Conservation (phyloP, 37 sponge, comb jelly and placozoan species). For the Chondrosia reniformis region DNA sequence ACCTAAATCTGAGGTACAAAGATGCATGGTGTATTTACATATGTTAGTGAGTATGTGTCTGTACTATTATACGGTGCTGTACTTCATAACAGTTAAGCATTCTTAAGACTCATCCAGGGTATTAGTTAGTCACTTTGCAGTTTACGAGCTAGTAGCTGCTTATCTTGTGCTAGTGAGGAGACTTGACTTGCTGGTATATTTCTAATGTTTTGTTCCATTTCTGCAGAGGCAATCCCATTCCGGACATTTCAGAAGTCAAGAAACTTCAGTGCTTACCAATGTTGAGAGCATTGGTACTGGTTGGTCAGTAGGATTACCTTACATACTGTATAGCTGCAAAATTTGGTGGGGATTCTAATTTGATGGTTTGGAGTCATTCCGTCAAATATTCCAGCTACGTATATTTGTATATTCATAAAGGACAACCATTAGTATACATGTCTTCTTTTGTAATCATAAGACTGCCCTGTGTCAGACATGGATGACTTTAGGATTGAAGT, state of each 20-base stretch:
- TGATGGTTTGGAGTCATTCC: too few relatives aligned
- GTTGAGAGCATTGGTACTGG: conserved; percentile 66
- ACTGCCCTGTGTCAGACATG: conserved; percentile 68
- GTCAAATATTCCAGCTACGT: too few relatives aligned
- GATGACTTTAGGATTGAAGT: conserved; percentile 92
- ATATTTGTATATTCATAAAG: not conserved
- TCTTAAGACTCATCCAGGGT: too few relatives aligned
- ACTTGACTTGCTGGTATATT: too few relatives aligned
- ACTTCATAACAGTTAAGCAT: too few relatives aligned
- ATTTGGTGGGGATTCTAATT: too few relatives aligned
- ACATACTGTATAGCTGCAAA: not conserved
- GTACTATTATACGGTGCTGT: too few relatives aligned
- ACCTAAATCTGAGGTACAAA: conserved; percentile 83
- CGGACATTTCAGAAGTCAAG: conserved; percentile 51
- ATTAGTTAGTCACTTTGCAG: too few relatives aligned
- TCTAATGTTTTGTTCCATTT: not conserved
- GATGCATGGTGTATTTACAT: not conserved
- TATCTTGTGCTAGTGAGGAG: too few relatives aligned
- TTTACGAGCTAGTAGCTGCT: too few relatives aligned
- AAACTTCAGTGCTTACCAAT: conserved; percentile 74
- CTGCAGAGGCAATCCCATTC: conserved; percentile 56
- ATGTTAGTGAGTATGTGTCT: not conserved
- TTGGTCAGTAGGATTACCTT: conserved; percentile 35
- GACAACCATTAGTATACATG: not conserved
- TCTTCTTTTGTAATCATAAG: conserved; percentile 14